phyloP scores from a whole-genome alignment of 2,113 vertebrate genomes.

The Corvus moneduloides region DNA sequence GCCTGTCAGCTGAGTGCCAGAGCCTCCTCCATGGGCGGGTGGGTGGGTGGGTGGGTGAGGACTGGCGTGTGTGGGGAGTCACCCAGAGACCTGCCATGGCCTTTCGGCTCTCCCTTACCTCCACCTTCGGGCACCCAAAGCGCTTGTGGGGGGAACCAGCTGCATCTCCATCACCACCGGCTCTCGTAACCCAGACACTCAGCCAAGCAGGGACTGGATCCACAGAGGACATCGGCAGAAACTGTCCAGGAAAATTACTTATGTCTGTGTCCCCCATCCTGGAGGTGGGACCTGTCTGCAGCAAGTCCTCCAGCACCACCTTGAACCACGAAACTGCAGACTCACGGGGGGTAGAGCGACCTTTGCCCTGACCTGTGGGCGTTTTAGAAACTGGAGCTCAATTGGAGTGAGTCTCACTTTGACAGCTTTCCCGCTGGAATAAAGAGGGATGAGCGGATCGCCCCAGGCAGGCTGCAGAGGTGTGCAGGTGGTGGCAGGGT shows the following conservation, averaged over 20 bases:
- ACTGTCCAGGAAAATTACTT: not conserved
- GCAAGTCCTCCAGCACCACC: fast-evolving
- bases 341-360: fast-evolving
- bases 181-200: not conserved
- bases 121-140: not conserved
- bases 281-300: fast-evolving
- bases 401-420: not conserved
- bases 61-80: fast-evolving
- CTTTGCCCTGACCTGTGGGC: not conserved
- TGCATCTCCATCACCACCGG: fast-evolving
- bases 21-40: not conserved
- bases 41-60: not conserved
- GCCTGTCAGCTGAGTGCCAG: not conserved
- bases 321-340: fast-evolving
- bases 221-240: fast-evolving
- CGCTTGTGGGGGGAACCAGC: fast-evolving
- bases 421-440: not conserved
- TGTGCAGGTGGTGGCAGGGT: not conserved
- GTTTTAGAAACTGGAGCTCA: not conserved
- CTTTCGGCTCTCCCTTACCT: not conserved
- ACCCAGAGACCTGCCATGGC: not conserved
- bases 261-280: not conserved
- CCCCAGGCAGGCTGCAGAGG: not conserved
- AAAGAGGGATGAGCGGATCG: not conserved
- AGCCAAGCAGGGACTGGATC: not conserved